These are phyloP conservation scores for Drosophila malerkotliana DNA, from an alignment of 1,140 invertebrate species.

Conservation along the genomic window DNA sequence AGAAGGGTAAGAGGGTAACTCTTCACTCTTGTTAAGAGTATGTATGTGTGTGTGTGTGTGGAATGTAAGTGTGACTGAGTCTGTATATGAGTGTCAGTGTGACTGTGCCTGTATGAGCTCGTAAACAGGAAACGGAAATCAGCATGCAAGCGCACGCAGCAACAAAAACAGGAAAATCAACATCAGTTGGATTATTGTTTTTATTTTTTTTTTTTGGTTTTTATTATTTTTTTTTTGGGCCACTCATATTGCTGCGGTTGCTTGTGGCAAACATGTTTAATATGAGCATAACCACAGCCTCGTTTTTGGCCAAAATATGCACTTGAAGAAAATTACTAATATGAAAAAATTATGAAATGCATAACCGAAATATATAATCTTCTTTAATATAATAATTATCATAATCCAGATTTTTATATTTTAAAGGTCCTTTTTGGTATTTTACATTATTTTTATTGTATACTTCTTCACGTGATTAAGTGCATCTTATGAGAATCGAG, in stretches of 20 bases:
- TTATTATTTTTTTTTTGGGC: background rate
- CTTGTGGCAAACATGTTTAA: constrained; percentile 42
- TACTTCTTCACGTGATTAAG: no score
- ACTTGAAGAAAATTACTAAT: background rate
- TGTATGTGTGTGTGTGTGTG: no score
- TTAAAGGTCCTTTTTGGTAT: background rate
- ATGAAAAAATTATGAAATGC: no score
- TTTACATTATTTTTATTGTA: background rate
- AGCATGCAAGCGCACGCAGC: constrained; percentile 42
- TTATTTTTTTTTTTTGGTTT: constrained; percentile 2
- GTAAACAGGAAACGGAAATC: constrained; percentile 49
- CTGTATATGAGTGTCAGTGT: background rate
- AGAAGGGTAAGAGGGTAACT: background rate
- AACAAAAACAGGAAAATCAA: constrained; percentile 32
- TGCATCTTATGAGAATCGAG: no score
- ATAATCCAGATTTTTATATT: no score
- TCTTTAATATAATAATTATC: no score
- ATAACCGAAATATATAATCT: no score
- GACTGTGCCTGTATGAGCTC: constrained; percentile 3
- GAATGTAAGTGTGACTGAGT: background rate
- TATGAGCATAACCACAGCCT: constrained; percentile 20
- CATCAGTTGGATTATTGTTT: constrained; percentile 46
- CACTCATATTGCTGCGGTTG: constrained; percentile 30
- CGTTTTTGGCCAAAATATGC: constrained; percentile 7
- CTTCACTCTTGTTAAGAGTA: no score